A percentile compares a stretch with the other conserved stretches of the same genome.
Evolutionary conservation across 2,888 invertebrate genomes (phyloP).

Genomic region (Platerodrilus igneus): DNA sequence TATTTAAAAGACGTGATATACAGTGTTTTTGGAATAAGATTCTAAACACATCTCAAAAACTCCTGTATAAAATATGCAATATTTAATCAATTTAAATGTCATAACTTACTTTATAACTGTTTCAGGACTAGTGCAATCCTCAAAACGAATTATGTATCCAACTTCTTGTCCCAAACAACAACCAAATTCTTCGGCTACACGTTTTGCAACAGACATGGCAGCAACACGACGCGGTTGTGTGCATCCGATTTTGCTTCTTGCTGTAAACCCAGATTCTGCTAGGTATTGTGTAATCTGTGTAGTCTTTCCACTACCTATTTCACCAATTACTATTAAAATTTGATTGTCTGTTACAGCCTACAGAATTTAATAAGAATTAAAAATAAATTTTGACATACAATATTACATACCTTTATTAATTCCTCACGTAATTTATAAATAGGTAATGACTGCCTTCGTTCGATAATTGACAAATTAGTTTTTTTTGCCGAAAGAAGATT

Average conservation of each 20-base stretch:
- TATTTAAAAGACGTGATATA: too few relatives aligned
- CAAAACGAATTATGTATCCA: constrained; percentile 99
- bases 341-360: constrained; percentile 92
- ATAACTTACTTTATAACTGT: constrained; percentile 81
- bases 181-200: constrained; percentile 97
- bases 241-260: constrained; percentile 89
- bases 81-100: constrained; percentile 6
- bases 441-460: constrained; percentile 92
- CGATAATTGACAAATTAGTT: constrained; percentile 91
- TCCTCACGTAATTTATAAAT: constrained; percentile 95
- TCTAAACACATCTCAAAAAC: background rate
- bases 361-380: constrained; percentile 18
- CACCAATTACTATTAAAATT: constrained; percentile 97
- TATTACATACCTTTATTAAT: constrained; percentile 67
- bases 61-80: background rate
- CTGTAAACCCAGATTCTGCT: constrained; percentile 89
- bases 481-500: constrained; percentile 95
- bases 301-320: constrained; percentile 97
- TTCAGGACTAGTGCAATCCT: constrained; percentile 97
- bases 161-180: constrained; percentile 96
- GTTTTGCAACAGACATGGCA: constrained; percentile 98
- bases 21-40: too few relatives aligned
- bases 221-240: constrained; percentile 91
- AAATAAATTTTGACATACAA: constrained; percentile 3
- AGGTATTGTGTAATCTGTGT: constrained; percentile 99